A percentile compares a stretch with the other conserved stretches of the same genome.
These are phyloP conservation scores for Sylvilagus floridanus DNA, from an alignment of 2,797 vertebrate species.

Conservation along the genomic window DNA sequence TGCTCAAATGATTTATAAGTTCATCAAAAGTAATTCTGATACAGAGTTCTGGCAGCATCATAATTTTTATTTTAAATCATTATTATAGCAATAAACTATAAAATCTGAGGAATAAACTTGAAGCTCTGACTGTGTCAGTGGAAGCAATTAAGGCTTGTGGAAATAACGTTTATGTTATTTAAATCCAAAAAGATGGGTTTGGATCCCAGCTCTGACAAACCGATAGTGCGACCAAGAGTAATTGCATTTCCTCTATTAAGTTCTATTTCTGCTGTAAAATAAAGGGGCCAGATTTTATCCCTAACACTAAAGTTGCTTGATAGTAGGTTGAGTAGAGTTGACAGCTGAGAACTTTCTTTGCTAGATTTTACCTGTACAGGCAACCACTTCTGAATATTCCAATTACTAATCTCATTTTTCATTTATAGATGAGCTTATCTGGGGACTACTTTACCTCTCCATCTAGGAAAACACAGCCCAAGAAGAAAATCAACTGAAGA, in stretches of 20 bases:
- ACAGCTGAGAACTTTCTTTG: not conserved
- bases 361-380: not conserved
- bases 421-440: slow-evolving; percentile 23
- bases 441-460: slow-evolving; percentile 29
- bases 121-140: not conserved
- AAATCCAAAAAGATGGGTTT: slow-evolving; percentile 36
- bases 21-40: slow-evolving; percentile 34
- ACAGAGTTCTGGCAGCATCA: not conserved
- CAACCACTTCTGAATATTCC: slow-evolving; percentile 23
- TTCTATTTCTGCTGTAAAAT: slow-evolving; percentile 22
- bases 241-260: not conserved
- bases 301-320: not conserved
- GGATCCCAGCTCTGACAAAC: not conserved
- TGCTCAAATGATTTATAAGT: slow-evolving; percentile 21
- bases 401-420: slow-evolving; percentile 38
- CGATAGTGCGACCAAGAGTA: not conserved
- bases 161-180: not conserved
- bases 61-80: slow-evolving; percentile 29
- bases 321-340: not conserved
- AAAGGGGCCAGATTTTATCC: not conserved
- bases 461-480: slow-evolving; percentile 42
- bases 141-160: not conserved
- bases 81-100: not conserved
- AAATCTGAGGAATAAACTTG: slow-evolving; percentile 53
- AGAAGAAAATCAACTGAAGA: slow-evolving; percentile 46